Evolutionary conservation across 2,888 invertebrate genomes (phyloP).

Genomic region (Theodoxus fluviatilis): DNA sequence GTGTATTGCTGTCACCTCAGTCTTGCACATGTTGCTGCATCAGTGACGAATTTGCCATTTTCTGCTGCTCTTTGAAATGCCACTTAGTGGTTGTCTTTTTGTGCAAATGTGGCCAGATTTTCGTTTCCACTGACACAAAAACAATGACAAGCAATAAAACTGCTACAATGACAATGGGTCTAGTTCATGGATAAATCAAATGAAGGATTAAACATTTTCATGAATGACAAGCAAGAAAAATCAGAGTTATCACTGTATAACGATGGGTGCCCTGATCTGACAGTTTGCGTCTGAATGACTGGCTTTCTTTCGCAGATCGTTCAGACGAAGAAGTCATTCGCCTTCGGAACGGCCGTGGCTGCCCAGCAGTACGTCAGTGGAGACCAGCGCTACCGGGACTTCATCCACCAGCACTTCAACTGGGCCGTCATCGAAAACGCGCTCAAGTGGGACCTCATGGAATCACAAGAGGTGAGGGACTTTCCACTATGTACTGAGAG

Average conservation of each 20-base stretch:
- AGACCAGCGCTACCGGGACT: conserved; percentile 26
- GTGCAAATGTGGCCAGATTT: too few relatives aligned
- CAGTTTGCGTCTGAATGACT: too few relatives aligned
- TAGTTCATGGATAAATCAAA: neutral
- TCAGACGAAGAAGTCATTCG: conserved; percentile 29
- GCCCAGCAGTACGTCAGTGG: conserved; percentile 23
- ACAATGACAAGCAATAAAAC: too few relatives aligned
- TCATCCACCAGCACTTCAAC: conserved; percentile 30
- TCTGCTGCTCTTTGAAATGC: neutral
- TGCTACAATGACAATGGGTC: neutral
- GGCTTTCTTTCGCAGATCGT: conserved; percentile 18
- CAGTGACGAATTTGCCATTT: neutral
- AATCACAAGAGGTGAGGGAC: conserved; percentile 6
- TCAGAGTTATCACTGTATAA: neutral
- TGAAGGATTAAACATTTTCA: neutral
- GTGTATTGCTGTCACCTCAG: neutral
- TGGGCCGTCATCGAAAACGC: conserved; percentile 28
- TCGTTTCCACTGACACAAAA: too few relatives aligned
- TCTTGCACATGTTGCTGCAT: neutral
- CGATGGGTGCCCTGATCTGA: too few relatives aligned
- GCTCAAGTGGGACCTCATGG: conserved; percentile 27
- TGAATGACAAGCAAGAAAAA: neutral
- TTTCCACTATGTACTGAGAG: too few relatives aligned
- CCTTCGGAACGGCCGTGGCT: conserved; percentile 28
- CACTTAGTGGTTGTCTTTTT: neutral